A percentile compares a stretch with the other conserved stretches of the same genome.
phyloP scores from a whole-genome alignment of 2,888 invertebrate species.

The Drosophila suboccidentalis region DNA sequence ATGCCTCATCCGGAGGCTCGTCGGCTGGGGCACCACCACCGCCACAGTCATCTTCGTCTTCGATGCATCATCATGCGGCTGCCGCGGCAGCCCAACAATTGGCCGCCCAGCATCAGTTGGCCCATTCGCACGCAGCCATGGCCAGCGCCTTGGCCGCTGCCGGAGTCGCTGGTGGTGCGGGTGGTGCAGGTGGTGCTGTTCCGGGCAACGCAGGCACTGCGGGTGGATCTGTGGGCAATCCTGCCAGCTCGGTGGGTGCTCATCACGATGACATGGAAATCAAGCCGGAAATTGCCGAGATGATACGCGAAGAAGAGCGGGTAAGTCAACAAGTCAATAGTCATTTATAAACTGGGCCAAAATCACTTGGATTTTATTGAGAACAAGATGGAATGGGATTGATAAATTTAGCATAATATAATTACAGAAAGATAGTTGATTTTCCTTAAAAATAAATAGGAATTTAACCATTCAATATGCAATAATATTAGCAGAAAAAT shows the following conservation, averaged over 20 bases:
- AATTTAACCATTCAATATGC: no score
- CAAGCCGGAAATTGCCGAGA: slow-evolving; percentile 97
- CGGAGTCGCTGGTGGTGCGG: slow-evolving; percentile 78
- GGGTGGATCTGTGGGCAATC: slow-evolving; percentile 61
- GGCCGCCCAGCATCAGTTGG: slow-evolving; percentile 82
- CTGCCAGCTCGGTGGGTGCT: slow-evolving; percentile 69
- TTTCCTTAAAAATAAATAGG: no score
- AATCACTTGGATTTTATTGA: no score
- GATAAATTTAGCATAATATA: no score
- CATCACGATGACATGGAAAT: slow-evolving; percentile 94
- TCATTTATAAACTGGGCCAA: not conserved
- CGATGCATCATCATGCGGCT: slow-evolving; percentile 77
- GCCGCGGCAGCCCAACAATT: slow-evolving; percentile 82
- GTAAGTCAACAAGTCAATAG: slow-evolving; percentile 88
- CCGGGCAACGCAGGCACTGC: slow-evolving; percentile 59
- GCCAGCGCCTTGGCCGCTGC: slow-evolving; percentile 83
- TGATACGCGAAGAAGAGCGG: slow-evolving; percentile 98
- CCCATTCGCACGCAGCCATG: slow-evolving; percentile 83
- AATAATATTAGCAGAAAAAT: no score
- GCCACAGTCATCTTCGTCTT: slow-evolving; percentile 58
- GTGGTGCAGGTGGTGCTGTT: slow-evolving; percentile 80
- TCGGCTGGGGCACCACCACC: slow-evolving; percentile 53
- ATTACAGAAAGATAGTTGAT: no score
- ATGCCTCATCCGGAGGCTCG: slow-evolving; percentile 43
- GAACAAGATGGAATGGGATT: no score